Percentiles rank a stretch among this genome's conserved stretches.
These are phyloP conservation scores for Diogma glabrata DNA, from an alignment of 2,888 invertebrate genomes.

Conservation along the genomic window DNA sequence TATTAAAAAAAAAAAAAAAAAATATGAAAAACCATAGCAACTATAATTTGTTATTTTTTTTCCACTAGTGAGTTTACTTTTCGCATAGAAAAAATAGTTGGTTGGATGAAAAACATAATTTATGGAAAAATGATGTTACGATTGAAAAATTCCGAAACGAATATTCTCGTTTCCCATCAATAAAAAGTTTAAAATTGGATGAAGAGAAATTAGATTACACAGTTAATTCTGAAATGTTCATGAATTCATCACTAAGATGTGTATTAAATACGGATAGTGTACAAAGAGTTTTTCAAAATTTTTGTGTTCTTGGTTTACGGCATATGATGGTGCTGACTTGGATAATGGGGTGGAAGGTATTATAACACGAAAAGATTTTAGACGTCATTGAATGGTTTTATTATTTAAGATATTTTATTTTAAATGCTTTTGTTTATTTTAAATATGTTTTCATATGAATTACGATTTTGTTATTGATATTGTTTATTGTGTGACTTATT, in stretches of 20 bases:
- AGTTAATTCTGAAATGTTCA: conserved; percentile 81
- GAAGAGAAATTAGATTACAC: conserved; percentile 54
- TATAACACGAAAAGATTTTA: conserved; percentile 91
- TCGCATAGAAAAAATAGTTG: conserved; percentile 72
- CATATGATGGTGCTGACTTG: conserved; percentile 86
- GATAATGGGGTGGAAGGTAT: conserved; percentile 92
- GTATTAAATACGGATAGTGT: conserved; percentile 64
- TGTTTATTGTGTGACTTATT: too few species aligned
- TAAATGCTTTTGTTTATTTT: too few species aligned
- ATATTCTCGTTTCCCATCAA: conserved; percentile 79
- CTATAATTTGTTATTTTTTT: too few species aligned
- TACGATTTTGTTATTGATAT: too few species aligned
- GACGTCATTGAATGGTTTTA: conserved; percentile 21
- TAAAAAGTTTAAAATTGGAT: conserved; percentile 54
- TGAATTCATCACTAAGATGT: conserved; percentile 91
- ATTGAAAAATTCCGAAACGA: conserved; percentile 73
- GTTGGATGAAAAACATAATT: conserved; percentile 66
- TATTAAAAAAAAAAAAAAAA: too few species aligned
- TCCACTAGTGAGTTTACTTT: too few species aligned
- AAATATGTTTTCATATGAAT: too few species aligned
- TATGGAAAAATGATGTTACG: conserved; percentile 49
- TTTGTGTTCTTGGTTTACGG: conserved; percentile 88
- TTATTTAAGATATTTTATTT: too few species aligned
- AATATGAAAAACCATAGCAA: too few species aligned
- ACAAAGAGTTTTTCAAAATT: conserved; percentile 79